Percentiles rank a stretch among this genome's conserved stretches.
Conservation (phyloP, 2,888 invertebrate species). For the Nemotelus nigrinus region DNA sequence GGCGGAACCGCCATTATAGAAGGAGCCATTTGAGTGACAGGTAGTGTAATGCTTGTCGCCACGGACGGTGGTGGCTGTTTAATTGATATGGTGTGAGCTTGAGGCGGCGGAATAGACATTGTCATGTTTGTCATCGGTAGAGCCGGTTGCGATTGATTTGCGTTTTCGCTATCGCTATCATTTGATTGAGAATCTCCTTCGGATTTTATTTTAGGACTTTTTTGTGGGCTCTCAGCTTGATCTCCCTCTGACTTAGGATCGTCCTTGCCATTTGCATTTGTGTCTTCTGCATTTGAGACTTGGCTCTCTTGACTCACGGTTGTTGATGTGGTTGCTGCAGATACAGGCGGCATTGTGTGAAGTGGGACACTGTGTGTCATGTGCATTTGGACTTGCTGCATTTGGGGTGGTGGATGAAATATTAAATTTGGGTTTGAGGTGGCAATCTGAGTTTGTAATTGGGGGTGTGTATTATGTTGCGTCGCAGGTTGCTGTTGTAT, state of each 20-base stretch:
- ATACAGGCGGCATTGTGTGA: constrained; percentile 39
- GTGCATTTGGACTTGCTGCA: constrained; percentile 51
- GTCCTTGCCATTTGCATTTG: neutral
- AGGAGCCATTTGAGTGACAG: constrained; percentile 52
- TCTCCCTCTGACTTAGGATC: constrained; percentile 33
- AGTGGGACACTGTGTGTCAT: constrained; percentile 41
- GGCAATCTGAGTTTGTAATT: constrained; percentile 50
- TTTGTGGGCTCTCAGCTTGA: constrained; percentile 36
- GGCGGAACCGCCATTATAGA: constrained; percentile 52
- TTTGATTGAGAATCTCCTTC: constrained; percentile 47
- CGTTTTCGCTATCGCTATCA: constrained; percentile 43
- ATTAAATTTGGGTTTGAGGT: constrained; percentile 50
- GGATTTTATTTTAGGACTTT: constrained; percentile 47
- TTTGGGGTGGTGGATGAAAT: constrained; percentile 50
- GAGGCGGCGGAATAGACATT: constrained; percentile 25
- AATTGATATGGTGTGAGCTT: constrained; percentile 33
- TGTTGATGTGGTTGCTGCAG: constrained; percentile 11
- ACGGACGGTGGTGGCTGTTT: constrained; percentile 36
- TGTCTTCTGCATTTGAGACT: neutral
- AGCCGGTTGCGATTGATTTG: constrained; percentile 42
- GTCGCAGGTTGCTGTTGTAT: constrained; percentile 51
- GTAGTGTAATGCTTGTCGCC: constrained; percentile 45
- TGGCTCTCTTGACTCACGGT: constrained; percentile 28
- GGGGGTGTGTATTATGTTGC: constrained; percentile 44
- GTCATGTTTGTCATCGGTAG: constrained; percentile 16